Conservation (phyloP, 2,797 vertebrate species). For the Clamator glandarius region DNA sequence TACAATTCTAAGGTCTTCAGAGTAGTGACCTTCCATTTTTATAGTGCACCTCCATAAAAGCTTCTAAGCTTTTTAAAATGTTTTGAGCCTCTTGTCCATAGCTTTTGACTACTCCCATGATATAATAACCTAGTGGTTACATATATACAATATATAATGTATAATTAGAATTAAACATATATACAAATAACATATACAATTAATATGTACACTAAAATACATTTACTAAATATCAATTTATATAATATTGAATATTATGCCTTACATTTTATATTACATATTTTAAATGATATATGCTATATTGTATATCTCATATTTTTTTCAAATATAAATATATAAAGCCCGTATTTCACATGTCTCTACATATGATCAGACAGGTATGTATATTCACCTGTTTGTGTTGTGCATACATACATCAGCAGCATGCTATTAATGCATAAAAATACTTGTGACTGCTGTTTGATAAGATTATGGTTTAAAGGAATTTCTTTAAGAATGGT, state of each 20-base stretch:
- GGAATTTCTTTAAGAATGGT: slow-evolving; percentile 15
- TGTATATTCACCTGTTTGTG: not conserved
- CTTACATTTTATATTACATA: not conserved
- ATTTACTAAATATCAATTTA: not conserved
- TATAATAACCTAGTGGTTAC: not conserved
- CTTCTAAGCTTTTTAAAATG: not conserved
- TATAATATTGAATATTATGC: not conserved
- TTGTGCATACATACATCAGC: not conserved
- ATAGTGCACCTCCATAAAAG: not conserved
- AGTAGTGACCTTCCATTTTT: not conserved
- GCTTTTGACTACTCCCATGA: not conserved
- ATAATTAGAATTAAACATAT: not conserved
- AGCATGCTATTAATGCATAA: not conserved
- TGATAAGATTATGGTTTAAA: slow-evolving; percentile 8
- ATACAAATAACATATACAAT: not conserved
- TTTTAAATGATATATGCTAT: not conserved
- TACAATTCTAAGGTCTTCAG: not conserved
- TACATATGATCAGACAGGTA: not conserved
- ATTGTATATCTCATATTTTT: not conserved
- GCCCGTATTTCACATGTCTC: not conserved
- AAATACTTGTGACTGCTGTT: not conserved
- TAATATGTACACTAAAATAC: not conserved
- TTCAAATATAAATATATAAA: not conserved
- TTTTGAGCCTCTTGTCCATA: not conserved
- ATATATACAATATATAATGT: not conserved